Conservation (phyloP, 2,797 vertebrate species). For the Gymnothorax javanicus region DNA sequence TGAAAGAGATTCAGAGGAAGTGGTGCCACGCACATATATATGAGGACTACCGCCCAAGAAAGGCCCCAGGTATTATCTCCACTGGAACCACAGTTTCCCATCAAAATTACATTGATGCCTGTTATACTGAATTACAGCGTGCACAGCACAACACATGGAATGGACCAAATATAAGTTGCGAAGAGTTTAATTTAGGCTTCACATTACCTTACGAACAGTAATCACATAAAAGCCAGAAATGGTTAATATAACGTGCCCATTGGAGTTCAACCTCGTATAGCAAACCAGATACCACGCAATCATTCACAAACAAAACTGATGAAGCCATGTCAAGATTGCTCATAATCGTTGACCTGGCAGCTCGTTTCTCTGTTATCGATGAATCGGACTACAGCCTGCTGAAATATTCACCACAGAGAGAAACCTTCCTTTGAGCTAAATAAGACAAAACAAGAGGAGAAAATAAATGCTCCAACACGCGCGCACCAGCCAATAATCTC, state of each 20-base stretch:
- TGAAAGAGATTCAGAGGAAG: background rate
- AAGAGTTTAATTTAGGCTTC: background rate
- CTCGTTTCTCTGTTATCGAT: background rate
- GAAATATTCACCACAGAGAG: background rate
- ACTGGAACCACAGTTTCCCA: background rate
- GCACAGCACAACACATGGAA: background rate
- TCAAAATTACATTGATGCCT: background rate
- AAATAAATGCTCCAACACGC: background rate
- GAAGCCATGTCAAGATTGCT: background rate
- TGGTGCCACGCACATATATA: background rate
- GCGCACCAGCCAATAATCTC: background rate
- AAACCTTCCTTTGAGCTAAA: background rate
- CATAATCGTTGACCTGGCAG: background rate
- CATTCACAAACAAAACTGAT: constrained; percentile 8
- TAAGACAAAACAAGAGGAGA: background rate
- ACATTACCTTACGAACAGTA: background rate
- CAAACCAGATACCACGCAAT: background rate
- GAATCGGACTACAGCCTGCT: background rate
- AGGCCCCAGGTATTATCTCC: background rate
- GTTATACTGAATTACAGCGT: background rate
- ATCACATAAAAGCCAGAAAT: background rate
- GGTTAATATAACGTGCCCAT: background rate
- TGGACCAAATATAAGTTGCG: background rate
- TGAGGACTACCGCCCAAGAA: background rate
- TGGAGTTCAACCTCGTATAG: background rate